A percentile compares a stretch with the other conserved stretches of the same genome.
phyloP scores from a whole-genome alignment of 2,797 vertebrate genomes.

The Spinibarbus caldwelli region DNA sequence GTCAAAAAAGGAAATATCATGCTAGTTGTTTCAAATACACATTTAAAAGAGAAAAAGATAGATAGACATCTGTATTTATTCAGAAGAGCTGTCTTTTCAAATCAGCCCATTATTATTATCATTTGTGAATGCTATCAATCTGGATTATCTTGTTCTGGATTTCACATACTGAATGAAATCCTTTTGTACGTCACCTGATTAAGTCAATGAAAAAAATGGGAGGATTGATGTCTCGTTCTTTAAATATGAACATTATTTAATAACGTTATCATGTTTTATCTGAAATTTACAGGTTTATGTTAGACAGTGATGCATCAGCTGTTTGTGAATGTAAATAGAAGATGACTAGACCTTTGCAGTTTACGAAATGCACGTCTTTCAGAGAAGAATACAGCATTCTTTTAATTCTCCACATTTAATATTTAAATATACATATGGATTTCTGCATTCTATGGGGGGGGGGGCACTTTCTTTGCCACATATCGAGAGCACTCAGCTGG shows the following conservation, averaged over 20 bases:
- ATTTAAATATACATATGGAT: neutral
- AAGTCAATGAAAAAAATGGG: neutral
- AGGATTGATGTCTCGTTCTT: neutral
- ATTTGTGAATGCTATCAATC: neutral
- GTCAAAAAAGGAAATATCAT: neutral
- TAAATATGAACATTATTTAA: neutral
- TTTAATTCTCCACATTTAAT: neutral
- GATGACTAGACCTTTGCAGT: neutral
- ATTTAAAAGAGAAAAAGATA: neutral
- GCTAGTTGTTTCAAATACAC: neutral
- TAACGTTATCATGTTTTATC: neutral
- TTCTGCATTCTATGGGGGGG: neutral
- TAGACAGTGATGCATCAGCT: too few relatives aligned
- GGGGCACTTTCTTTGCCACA: conserved; percentile 1
- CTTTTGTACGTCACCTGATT: neutral
- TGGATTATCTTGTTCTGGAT: neutral
- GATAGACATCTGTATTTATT: neutral
- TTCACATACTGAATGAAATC: neutral
- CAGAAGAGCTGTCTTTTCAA: neutral
- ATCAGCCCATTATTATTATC: neutral
- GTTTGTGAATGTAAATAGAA: too few relatives aligned
- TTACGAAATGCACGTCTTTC: neutral
- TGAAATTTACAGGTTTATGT: too few relatives aligned
- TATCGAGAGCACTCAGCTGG: conserved; percentile 1
- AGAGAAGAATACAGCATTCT: neutral